Evolutionary conservation across 1,140 invertebrate genomes (phyloP).

Genomic region (Pomacea maculata): DNA sequence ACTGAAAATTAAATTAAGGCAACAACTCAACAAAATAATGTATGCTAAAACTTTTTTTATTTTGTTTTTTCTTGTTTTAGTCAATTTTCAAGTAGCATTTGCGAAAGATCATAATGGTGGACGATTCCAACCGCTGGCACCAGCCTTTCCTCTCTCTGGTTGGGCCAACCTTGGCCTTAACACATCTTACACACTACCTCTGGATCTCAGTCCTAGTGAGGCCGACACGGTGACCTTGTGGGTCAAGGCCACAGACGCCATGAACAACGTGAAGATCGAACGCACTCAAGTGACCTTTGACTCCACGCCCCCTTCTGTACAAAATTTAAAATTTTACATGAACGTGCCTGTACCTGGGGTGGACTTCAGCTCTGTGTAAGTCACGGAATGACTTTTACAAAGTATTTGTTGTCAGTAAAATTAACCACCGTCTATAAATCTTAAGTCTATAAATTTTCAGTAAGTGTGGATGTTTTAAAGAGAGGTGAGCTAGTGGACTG

Average conservation of each 20-base stretch:
- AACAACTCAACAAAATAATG: too few relatives aligned
- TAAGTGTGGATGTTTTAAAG: too few relatives aligned
- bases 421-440: background rate
- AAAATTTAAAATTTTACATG: conserved; percentile 4
- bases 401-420: too few relatives aligned
- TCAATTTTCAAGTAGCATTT: conserved; percentile 18
- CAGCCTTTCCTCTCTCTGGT: background rate
- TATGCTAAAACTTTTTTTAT: too few relatives aligned
- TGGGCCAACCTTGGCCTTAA: conserved; percentile 2
- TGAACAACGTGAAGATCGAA: conserved; percentile 27
- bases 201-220: background rate
- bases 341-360: conserved; percentile 2
- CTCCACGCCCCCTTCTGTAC: conserved; percentile 9
- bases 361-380: conserved; percentile 15
- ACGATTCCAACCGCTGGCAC: background rate
- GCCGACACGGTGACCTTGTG: conserved; percentile 30
- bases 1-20: too few relatives aligned
- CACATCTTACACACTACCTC: background rate
- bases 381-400: background rate
- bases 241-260: conserved; percentile 35
- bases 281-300: conserved; percentile 28
- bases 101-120: background rate
- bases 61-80: background rate
- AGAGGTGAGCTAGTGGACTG: too few relatives aligned
- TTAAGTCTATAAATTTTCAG: too few relatives aligned